Conservation (phyloP, 35 echinoderm and acorn worm species). For the Nesometra sesokonis region DNA sequence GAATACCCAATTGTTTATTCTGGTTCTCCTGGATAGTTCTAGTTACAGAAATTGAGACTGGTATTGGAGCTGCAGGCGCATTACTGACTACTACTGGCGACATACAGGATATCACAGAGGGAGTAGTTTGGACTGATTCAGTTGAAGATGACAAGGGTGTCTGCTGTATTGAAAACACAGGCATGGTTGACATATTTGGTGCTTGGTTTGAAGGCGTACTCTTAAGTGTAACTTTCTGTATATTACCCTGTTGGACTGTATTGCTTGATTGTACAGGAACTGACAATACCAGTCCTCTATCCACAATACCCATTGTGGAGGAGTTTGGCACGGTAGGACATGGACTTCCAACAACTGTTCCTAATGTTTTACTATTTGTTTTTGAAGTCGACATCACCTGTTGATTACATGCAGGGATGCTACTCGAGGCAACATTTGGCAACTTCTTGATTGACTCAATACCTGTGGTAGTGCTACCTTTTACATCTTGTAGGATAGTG, state of each 20-base stretch:
- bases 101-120: no score
- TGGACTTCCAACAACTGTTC: not conserved
- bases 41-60: not conserved
- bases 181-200: not conserved
- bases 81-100: not conserved
- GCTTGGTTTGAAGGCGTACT: not conserved
- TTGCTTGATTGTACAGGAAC: no score
- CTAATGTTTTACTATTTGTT: not conserved
- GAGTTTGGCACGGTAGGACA: not conserved
- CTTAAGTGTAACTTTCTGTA: not conserved
- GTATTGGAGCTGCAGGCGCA: not conserved
- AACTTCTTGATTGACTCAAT: not conserved
- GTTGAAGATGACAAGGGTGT: not conserved
- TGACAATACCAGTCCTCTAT: not conserved
- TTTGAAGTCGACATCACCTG: not conserved
- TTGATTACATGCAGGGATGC: not conserved
- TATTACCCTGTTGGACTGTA: not conserved
- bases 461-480: not conserved
- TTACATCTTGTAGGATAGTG: not conserved
- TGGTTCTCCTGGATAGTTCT: not conserved
- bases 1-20: not conserved
- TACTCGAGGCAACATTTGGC: not conserved
- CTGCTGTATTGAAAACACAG: not conserved
- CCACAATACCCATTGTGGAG: not conserved
- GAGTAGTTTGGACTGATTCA: no score